Conservation (phyloP, 2,113 vertebrate genomes). For the Salvator merianae region DNA sequence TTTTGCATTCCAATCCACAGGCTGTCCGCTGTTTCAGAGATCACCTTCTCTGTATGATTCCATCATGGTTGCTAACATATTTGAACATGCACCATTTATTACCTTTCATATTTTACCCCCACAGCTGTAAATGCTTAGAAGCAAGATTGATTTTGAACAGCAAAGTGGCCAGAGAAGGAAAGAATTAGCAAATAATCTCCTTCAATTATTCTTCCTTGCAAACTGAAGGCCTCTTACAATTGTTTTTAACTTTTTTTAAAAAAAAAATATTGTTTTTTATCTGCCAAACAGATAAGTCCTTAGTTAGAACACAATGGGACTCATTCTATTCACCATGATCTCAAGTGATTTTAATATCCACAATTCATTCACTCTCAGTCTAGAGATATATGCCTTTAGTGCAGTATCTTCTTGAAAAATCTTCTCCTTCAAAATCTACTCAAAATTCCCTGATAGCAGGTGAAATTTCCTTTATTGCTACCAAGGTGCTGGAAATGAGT, state of each 20-base stretch:
- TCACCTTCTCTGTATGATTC: neutral
- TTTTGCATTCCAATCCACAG: too few species aligned
- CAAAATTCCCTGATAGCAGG: neutral
- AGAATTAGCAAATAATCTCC: neutral
- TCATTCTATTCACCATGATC: neutral
- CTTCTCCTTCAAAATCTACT: neutral
- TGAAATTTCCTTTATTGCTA: neutral
- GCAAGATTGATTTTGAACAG: neutral
- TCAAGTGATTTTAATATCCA: neutral
- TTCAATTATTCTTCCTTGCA: neutral
- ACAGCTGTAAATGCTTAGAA: neutral
- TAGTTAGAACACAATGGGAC: neutral
- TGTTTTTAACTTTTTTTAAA: neutral
- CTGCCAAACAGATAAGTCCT: neutral
- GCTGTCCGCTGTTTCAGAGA: too few species aligned
- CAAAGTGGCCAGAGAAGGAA: neutral
- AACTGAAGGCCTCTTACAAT: neutral
- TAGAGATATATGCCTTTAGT: accelerated
- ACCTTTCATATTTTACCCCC: neutral
- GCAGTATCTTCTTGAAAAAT: neutral
- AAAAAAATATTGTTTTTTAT: neutral
- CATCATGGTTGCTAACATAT: neutral
- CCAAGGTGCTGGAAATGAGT: neutral
- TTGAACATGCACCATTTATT: neutral
- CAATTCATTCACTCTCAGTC: neutral